Evolutionary conservation across 2,888 invertebrate species (phyloP), one percentile per base, ranked within the genome.

Genomic region (Ophion costatus): DNA sequence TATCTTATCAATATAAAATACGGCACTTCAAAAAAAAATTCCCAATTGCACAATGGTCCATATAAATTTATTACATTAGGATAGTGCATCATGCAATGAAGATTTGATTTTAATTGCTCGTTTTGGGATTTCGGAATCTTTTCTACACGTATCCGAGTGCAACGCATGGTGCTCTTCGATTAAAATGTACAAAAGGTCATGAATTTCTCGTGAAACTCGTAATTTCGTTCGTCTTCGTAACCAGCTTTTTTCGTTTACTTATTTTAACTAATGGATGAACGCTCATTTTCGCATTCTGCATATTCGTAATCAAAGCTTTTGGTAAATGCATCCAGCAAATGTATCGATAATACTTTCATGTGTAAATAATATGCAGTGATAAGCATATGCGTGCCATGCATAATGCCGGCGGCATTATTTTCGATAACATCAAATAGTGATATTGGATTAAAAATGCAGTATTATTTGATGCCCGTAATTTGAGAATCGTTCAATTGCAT

Each of bases 381-480:
- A 20, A 73, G 75, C 63, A 88, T 79, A 51, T 86, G 64, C 9
- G 84, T 22, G 67, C 87, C 87, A 71, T 88, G 88, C 84, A 88
- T 88, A 2, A 88, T 76, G 75, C 87, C 88, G 7, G 83, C 80
- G 2, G 80, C 76, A 42, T 81, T 76, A 82, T 88, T 89, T 57
- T 86, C 66, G 17, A 38, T 42, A 10, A 78, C 76, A 78, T 86
- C 74, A 76, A 82, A 89, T n/a, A 42, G 82, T 29, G 82, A 66
- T n/a, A 88, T 64, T 33, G 51, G 17, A 73, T 87, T 86, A 38
- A 87, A 88, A 22, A 84, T 22, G 11, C 85, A 88, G 2, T 82
- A 64, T 82, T 85, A 81, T 56, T 82, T 80, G 11, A 87, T 77
- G 3, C 87, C 87, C 24, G 85, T 87, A 24, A 63, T 33, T 51